Conservation (phyloP, 1,140 invertebrate species). For the Cardiocondyla obscurior region DNA sequence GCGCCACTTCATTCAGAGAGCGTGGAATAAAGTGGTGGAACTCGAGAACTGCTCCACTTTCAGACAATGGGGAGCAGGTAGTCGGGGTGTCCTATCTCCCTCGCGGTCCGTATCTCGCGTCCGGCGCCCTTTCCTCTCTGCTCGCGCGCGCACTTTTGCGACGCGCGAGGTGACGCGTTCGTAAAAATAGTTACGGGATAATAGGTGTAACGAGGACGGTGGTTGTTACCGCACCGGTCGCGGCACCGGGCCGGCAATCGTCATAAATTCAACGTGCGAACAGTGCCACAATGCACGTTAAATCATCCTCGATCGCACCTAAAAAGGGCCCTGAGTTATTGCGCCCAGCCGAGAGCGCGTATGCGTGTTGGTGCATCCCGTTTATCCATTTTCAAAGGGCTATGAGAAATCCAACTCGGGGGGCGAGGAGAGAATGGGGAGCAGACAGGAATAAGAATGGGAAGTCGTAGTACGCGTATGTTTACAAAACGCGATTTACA, state of each 20-base stretch:
- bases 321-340: slow-evolving; percentile 75
- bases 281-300: slow-evolving; percentile 74
- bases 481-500: slow-evolving; percentile 8
- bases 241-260: slow-evolving; percentile 42
- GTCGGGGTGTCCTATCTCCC: slow-evolving; percentile 25
- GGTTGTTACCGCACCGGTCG: slow-evolving; percentile 70
- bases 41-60: slow-evolving; percentile 75
- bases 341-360: slow-evolving; percentile 17
- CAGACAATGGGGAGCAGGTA: slow-evolving; percentile 75
- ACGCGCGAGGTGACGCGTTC: slow-evolving; percentile 56
- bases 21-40: slow-evolving; percentile 74
- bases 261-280: slow-evolving; percentile 78
- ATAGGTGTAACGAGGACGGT: slow-evolving; percentile 70
- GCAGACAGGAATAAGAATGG: background rate
- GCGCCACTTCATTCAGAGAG: slow-evolving; percentile 70
- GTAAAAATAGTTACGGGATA: slow-evolving; percentile 74
- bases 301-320: slow-evolving; percentile 74
- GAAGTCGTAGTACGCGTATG: background rate
- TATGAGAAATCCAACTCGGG: slow-evolving; percentile 29
- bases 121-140: slow-evolving; percentile 15
- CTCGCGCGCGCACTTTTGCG: slow-evolving; percentile 32
- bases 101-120: slow-evolving; percentile 5
- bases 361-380: slow-evolving; percentile 18
- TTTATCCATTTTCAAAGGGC: slow-evolving; percentile 38
- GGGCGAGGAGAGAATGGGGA: background rate